These are phyloP conservation scores for Heliconius sara DNA, from an alignment of 2,888 invertebrate genomes.

Conservation along the genomic window DNA sequence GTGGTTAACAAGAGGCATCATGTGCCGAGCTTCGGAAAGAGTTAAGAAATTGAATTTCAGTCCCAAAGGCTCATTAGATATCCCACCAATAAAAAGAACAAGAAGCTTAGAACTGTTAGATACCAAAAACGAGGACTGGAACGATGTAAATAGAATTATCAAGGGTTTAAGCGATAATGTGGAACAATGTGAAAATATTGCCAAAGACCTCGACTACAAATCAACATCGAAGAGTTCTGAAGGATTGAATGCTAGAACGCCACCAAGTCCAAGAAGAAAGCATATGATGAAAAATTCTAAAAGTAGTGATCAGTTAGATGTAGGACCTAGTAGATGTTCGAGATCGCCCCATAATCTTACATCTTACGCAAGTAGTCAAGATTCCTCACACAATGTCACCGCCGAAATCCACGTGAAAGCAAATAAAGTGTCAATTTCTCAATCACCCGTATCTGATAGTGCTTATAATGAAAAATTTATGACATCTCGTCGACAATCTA, in stretches of 20 bases:
- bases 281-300: slow-evolving; percentile 70
- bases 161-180: slow-evolving; percentile 71
- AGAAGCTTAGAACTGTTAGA: slow-evolving; percentile 89
- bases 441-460: slow-evolving; percentile 72
- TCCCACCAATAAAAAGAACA: slow-evolving; percentile 86
- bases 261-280: slow-evolving; percentile 64
- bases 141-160: slow-evolving; percentile 69
- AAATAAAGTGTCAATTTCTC: slow-evolving; percentile 70
- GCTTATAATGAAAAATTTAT: slow-evolving; percentile 63
- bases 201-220: slow-evolving; percentile 76
- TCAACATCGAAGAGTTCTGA: slow-evolving; percentile 82
- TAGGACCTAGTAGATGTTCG: slow-evolving; percentile 66
- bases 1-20: slow-evolving; percentile 86
- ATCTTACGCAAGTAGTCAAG: slow-evolving; percentile 56
- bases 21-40: slow-evolving; percentile 84
- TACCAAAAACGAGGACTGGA: slow-evolving; percentile 75
- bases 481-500: slow-evolving; percentile 68
- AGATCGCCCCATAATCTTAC: slow-evolving; percentile 59
- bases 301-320: slow-evolving; percentile 75
- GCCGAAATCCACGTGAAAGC: slow-evolving; percentile 79
- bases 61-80: slow-evolving; percentile 81
- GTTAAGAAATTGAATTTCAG: slow-evolving; percentile 76
- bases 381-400: slow-evolving; percentile 69
- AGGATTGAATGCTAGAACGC: slow-evolving; percentile 67
- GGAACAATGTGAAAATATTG: slow-evolving; percentile 68